Conservation (phyloP, 2,888 invertebrate genomes). For the Dynastes tityus region DNA sequence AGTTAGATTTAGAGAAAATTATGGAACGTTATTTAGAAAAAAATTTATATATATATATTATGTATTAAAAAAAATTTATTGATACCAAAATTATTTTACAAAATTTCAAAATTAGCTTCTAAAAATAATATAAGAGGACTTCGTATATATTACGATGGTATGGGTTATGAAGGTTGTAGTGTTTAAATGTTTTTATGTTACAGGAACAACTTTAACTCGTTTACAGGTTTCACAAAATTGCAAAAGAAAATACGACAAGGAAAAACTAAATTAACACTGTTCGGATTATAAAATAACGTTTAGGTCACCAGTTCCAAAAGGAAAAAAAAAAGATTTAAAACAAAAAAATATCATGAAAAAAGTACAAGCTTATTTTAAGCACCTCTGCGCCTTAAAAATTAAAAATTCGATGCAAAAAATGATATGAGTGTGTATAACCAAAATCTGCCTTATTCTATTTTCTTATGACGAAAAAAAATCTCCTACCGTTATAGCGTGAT, state of each 20-base stretch:
- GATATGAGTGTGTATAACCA: conserved; percentile 76
- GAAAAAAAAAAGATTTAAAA: conserved; percentile 58
- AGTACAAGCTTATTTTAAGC: conserved; percentile 83
- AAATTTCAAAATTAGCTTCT: conserved; percentile 13
- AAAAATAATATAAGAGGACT: conserved; percentile 17
- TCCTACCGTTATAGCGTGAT: conserved; percentile 72
- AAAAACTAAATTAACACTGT: conserved; percentile 63
- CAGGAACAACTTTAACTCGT: conserved; percentile 65
- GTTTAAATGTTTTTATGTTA: conserved; percentile 65
- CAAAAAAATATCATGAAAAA: conserved; percentile 75
- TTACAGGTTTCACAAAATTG: conserved; percentile 65
- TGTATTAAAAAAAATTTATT: neutral
- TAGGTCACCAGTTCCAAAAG: conserved; percentile 74
- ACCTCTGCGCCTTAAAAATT: conserved; percentile 80
- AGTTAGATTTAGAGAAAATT: conserved; percentile 14
- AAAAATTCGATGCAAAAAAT: conserved; percentile 72
- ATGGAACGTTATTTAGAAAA: conserved; percentile 27
- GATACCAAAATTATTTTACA: neutral
- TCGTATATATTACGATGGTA: conserved; percentile 30
- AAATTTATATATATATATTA: conserved; percentile 15
- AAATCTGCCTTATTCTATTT: conserved; percentile 82
- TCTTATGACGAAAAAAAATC: conserved; percentile 74
- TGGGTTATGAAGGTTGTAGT: conserved; percentile 61
- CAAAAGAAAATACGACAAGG: conserved; percentile 51
- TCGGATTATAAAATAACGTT: conserved; percentile 69